Percentiles rank a stretch among this genome's conserved stretches.
Conservation (phyloP, 2,113 vertebrate genomes). For the cattle (Bos taurus) region DNA sequence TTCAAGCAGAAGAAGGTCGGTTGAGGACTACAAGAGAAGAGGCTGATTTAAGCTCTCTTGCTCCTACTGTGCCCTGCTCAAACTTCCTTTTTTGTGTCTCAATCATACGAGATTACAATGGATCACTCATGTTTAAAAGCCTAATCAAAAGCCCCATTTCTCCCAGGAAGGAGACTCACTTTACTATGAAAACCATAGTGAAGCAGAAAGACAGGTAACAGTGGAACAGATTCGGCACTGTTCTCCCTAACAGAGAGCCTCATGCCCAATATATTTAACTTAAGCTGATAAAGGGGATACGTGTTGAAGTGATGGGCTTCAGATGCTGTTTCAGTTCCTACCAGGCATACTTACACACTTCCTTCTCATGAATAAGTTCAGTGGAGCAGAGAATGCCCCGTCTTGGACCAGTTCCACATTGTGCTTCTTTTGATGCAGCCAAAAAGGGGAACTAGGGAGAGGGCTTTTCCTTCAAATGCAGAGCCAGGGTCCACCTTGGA, state of each 20-base stretch:
- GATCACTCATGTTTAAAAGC: too few relatives aligned
- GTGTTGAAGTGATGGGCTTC: conserved; percentile 45
- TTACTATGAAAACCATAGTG: too few relatives aligned
- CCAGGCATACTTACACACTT: conserved; percentile 49
- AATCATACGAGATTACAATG: too few relatives aligned
- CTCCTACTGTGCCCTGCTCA: too few relatives aligned
- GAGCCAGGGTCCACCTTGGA: not conserved
- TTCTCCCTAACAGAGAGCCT: not conserved
- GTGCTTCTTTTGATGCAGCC: not conserved
- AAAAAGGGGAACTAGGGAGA: conserved; percentile 34
- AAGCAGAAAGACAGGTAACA: not conserved
- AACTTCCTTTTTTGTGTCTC: too few relatives aligned
- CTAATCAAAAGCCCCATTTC: too few relatives aligned
- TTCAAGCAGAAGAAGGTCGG: not conserved
- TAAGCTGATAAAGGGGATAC: conserved; percentile 29
- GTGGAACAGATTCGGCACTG: not conserved
- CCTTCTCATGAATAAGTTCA: not conserved
- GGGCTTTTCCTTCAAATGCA: conserved; percentile 19
- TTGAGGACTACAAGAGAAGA: not conserved
- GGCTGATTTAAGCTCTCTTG: too few relatives aligned
- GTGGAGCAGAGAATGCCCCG: too few relatives aligned
- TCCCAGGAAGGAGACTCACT: too few relatives aligned
- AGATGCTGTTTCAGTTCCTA: conserved; percentile 34
- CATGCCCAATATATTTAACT: conserved; percentile 24
- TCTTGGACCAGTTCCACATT: not conserved